A percentile compares a stretch with the other conserved stretches of the same genome.
phyloP scores from a whole-genome alignment of 35 echinoderm and acorn worm species.

The Heliocidaris erythrogramma region DNA sequence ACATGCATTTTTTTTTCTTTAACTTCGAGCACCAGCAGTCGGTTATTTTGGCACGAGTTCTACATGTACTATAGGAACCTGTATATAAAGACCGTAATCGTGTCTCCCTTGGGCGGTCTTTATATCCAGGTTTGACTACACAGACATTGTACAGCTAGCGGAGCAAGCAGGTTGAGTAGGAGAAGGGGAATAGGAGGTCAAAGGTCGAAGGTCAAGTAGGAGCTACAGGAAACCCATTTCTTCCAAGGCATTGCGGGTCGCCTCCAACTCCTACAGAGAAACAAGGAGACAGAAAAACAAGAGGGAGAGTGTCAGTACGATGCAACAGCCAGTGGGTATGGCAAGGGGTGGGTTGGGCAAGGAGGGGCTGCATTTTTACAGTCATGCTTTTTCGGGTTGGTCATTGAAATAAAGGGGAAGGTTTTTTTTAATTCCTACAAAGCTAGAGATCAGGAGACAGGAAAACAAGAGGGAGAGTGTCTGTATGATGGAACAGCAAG shows the following conservation, averaged over 20 bases:
- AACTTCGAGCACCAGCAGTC: no score
- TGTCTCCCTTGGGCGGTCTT: background rate
- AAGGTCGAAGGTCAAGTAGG: constrained; percentile 26
- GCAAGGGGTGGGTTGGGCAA: background rate
- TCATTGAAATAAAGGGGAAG: background rate
- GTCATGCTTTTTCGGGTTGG: background rate
- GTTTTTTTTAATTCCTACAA: background rate
- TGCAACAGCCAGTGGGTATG: background rate
- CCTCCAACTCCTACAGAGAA: constrained; percentile 74
- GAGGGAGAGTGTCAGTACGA: constrained; percentile 6
- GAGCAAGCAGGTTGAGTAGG: background rate
- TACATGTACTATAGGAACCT: no score
- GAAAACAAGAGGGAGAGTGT: no score
- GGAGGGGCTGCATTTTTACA: background rate
- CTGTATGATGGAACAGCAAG: background rate
- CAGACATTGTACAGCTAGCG: background rate
- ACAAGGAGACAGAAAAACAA: constrained; percentile 58
- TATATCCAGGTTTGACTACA: background rate
- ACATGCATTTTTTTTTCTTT: no score
- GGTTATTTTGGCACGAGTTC: no score
- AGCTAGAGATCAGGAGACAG: no score
- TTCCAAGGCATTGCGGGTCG: constrained; percentile 58
- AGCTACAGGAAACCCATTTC: constrained; percentile 71
- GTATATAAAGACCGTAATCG: background rate
- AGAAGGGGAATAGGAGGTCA: background rate